Evolutionary conservation across 2,113 vertebrate species (phyloP).

Genomic region (Tursiops truncatus): DNA sequence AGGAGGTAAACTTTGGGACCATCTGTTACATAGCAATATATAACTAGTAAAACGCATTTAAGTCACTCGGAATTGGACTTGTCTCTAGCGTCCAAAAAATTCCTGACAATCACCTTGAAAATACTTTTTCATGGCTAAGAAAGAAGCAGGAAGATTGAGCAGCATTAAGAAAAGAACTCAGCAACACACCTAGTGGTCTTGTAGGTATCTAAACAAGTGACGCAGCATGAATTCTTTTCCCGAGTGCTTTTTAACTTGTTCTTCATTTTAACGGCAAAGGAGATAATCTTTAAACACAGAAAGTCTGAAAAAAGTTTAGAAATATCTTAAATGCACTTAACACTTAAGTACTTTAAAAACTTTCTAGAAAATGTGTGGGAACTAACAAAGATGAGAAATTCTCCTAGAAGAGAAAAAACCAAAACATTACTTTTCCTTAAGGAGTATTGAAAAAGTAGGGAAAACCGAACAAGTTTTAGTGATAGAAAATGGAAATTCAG

Average conservation of each 20-base stretch:
- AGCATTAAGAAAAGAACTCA: constrained; percentile 7
- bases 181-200: background rate
- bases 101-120: background rate
- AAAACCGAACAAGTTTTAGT: constrained; percentile 11
- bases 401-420: constrained; percentile 11
- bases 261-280: constrained; percentile 11
- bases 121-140: background rate
- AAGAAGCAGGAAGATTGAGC: background rate
- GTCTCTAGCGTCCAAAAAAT: background rate
- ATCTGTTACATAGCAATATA: background rate
- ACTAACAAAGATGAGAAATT: background rate
- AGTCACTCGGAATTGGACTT: background rate
- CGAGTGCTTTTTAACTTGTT: background rate
- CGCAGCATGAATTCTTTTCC: background rate
- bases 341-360: constrained; percentile 32
- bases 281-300: background rate
- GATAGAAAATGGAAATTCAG: constrained; percentile 50
- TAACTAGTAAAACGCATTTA: background rate
- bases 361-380: background rate
- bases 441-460: constrained; percentile 36
- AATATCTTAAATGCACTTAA: constrained; percentile 39
- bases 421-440: background rate
- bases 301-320: background rate
- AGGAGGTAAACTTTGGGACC: background rate
- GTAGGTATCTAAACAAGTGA: background rate